phyloP scores from a whole-genome alignment of 2,113 vertebrate genomes.

The Oxyura jamaicensis region DNA sequence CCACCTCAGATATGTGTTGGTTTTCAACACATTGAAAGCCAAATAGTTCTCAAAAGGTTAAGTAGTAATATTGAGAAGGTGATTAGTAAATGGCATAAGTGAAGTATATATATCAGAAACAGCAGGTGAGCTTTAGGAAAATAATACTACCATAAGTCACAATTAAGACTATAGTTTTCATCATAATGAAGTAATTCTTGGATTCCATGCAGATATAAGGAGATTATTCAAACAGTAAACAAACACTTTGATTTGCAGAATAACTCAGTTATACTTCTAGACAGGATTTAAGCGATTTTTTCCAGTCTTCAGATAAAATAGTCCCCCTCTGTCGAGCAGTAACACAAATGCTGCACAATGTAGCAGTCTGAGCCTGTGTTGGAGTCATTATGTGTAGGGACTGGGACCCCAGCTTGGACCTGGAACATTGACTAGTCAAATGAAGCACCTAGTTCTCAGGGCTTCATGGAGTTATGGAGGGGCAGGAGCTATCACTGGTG shows the following conservation, averaged over 20 bases:
- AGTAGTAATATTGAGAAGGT: not conserved
- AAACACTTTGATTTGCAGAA: not conserved
- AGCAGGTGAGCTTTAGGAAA: not conserved
- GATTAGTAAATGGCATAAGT: not conserved
- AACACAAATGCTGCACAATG: accelerated
- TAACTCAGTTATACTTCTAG: not conserved
- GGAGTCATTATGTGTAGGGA: accelerated
- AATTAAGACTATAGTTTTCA: not conserved
- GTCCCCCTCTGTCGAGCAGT: no score
- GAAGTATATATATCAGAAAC: not conserved
- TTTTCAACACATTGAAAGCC: not conserved
- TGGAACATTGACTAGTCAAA: accelerated
- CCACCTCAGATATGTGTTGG: not conserved
- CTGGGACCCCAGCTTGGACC: accelerated
- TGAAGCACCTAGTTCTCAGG: accelerated
- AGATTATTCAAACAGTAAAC: not conserved
- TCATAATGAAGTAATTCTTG: not conserved
- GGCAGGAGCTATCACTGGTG: no score
- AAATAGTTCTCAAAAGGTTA: not conserved
- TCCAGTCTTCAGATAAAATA: not conserved
- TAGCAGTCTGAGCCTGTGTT: accelerated
- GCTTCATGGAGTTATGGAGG: not conserved
- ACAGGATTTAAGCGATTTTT: not conserved
- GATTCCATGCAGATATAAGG: not conserved
- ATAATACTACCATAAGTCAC: not conserved